A percentile compares a stretch with the other conserved stretches of the same genome.
Evolutionary conservation across 2,888 invertebrate genomes (phyloP).

Genomic region (Ophioninae sp.): DNA sequence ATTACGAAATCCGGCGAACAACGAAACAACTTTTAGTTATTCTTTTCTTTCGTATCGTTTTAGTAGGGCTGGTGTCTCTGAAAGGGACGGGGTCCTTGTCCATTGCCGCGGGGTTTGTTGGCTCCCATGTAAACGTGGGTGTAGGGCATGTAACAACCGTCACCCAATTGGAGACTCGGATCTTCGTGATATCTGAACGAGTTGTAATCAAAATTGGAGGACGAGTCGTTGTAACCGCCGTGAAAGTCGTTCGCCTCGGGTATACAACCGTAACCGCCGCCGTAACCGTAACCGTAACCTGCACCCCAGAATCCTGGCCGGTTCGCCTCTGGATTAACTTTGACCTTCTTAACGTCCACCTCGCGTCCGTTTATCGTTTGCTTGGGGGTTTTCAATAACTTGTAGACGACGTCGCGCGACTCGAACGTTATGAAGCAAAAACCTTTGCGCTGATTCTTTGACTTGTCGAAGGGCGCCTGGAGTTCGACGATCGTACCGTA

Average conservation of each 20-base stretch:
- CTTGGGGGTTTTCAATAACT: slow-evolving; percentile 83
- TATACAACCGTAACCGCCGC: slow-evolving; percentile 77
- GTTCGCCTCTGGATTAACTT: slow-evolving; percentile 82
- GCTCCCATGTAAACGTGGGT: slow-evolving; percentile 69
- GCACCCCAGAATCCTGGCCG: slow-evolving; percentile 79
- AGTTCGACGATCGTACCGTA: slow-evolving; percentile 85
- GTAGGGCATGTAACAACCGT: slow-evolving; percentile 76
- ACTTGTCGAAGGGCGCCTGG: slow-evolving; percentile 86
- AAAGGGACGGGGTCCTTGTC: slow-evolving; percentile 79
- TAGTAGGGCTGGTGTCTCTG: slow-evolving; percentile 81
- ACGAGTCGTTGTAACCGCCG: slow-evolving; percentile 79
- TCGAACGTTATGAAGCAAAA: slow-evolving; percentile 88
- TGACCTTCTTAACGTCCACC: slow-evolving; percentile 83
- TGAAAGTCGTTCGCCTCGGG: slow-evolving; percentile 78
- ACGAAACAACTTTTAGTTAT: slow-evolving; percentile 40
- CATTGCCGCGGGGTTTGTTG: slow-evolving; percentile 79
- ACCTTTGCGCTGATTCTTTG: slow-evolving; percentile 84
- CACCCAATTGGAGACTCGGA: slow-evolving; percentile 74
- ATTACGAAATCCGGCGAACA: slow-evolving; percentile 62
- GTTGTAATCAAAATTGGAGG: slow-evolving; percentile 79
- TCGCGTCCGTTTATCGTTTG: slow-evolving; percentile 84
- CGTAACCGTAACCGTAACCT: slow-evolving; percentile 77
- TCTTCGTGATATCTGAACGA: slow-evolving; percentile 61
- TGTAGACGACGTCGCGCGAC: slow-evolving; percentile 84
- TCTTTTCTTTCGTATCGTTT: slow-evolving; percentile 49